Percentiles rank a stretch among this genome's conserved stretches.
Evolutionary conservation across 2,113 vertebrate genomes (phyloP).

Genomic region (Serilophus lunatus): DNA sequence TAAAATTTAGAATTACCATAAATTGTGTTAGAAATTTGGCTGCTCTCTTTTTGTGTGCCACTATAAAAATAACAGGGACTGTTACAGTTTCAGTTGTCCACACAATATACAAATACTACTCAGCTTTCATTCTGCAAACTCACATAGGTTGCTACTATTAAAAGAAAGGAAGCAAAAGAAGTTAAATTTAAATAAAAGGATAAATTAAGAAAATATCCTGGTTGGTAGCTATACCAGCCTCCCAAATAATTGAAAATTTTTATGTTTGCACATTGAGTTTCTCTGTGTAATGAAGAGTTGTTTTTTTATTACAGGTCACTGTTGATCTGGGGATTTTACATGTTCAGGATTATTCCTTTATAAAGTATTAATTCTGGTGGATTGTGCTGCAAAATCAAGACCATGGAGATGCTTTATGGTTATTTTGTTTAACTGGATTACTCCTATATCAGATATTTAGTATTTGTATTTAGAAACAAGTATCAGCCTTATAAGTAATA

Average conservation of each 20-base stretch:
- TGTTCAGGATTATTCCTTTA: constrained; percentile 69
- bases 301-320: constrained; percentile 44
- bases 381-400: constrained; percentile 55
- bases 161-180: neutral
- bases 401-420: constrained; percentile 25
- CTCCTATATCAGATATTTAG: constrained; percentile 60
- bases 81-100: neutral
- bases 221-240: neutral
- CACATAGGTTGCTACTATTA: neutral
- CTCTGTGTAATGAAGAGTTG: neutral
- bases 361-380: constrained; percentile 66
- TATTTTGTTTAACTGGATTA: constrained; percentile 69
- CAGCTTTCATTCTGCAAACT: neutral
- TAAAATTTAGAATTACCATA: neutral
- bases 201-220: neutral
- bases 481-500: constrained; percentile 61
- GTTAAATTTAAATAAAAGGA: neutral
- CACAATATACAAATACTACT: neutral
- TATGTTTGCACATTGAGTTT: neutral
- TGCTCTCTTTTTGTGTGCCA: neutral
- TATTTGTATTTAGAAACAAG: constrained; percentile 59
- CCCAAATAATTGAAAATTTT: constrained; percentile 28
- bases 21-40: neutral
- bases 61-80: neutral
- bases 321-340: constrained; percentile 69